Base-by-base conservation (phyloP, 2,888 invertebrate species). In the Melieria crassipennis region DNA sequence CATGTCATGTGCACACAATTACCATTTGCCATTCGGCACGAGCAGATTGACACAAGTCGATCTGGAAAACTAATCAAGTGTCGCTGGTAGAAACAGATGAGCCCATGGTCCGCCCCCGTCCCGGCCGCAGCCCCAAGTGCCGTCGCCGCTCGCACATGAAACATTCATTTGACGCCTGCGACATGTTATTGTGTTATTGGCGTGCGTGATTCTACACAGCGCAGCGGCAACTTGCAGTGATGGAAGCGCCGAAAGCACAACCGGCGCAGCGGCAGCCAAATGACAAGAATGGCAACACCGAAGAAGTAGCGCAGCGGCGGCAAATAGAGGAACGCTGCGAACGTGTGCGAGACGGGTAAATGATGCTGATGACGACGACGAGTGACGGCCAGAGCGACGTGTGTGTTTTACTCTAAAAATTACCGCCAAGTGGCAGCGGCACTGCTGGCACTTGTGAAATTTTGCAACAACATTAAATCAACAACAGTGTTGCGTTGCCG, bases 191-290 rank as follows among this genome's bases (percentile, higher is more conserved):
- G 79, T 60, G 52, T 72, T 80, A 83, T 84, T 79, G 78, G 75
- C 77, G 84, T 83, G 84, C 84, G 84, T 83, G 84, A 84, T 78
- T 77, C 77, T 83, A 79, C 79, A 80, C 72, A 79, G 30, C 30
- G 30, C 30, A 30, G 30, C 30, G 30, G 30, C 30, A 30, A 30
- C 30, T 30, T 30, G 46, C 16, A 45, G 30, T 16, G n/a, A 56
- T 47, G 55, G 47, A 11, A 10, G 48, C 16, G 13, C 7, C 43
- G 11, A 4, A 5, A 50, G 61, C 46, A 67, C 45, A 52, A 56
- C 48, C 13, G 16, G n/a, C 63, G 47, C 13, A 46, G 46, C n/a
- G 50, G 46, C 48, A 48, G 7, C 7, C 48, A n/a, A 48, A 47
- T 48, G 68, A 46, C 65, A 62, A 55, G 65, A 65, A 65, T 62